Evolutionary conservation across 2,113 vertebrate species (phyloP).

Genomic region (Nesogale talazaci): DNA sequence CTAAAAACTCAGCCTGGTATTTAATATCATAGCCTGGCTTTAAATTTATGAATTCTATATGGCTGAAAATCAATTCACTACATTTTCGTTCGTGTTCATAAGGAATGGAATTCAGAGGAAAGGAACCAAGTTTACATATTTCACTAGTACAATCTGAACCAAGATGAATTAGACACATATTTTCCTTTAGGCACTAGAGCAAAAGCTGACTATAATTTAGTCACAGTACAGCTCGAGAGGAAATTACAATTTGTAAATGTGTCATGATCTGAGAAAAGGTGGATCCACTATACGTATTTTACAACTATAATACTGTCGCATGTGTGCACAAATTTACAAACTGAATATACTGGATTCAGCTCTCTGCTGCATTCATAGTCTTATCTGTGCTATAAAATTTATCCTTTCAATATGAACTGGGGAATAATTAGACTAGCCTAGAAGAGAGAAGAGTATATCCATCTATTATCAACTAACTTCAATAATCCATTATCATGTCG

Average conservation of each 20-base stretch:
- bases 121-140: conserved; percentile 41
- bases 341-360: background rate
- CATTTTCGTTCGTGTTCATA: conserved; percentile 9
- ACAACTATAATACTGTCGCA: conserved; percentile 28
- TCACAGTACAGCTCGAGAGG: conserved; percentile 24
- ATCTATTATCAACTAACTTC: background rate
- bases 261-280: conserved; percentile 62
- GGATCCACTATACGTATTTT: conserved; percentile 32
- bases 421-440: background rate
- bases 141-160: conserved; percentile 21
- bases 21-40: conserved; percentile 32
- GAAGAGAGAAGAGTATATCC: background rate
- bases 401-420: background rate
- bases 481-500: background rate
- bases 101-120: conserved; percentile 36
- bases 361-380: conserved; percentile 14
- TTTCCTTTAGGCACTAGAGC: background rate
- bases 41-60: background rate
- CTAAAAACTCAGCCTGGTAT: conserved; percentile 19
- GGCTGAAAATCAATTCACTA: conserved; percentile 44
- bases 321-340: conserved; percentile 51
- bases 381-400: conserved; percentile 14
- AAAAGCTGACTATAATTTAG: conserved; percentile 50
- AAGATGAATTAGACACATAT: conserved; percentile 46
- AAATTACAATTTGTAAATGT: conserved; percentile 69